Percentiles rank a stretch among this genome's conserved stretches.
Evolutionary conservation across 2,113 vertebrate genomes (phyloP).

Genomic region (Patagioenas fasciata): DNA sequence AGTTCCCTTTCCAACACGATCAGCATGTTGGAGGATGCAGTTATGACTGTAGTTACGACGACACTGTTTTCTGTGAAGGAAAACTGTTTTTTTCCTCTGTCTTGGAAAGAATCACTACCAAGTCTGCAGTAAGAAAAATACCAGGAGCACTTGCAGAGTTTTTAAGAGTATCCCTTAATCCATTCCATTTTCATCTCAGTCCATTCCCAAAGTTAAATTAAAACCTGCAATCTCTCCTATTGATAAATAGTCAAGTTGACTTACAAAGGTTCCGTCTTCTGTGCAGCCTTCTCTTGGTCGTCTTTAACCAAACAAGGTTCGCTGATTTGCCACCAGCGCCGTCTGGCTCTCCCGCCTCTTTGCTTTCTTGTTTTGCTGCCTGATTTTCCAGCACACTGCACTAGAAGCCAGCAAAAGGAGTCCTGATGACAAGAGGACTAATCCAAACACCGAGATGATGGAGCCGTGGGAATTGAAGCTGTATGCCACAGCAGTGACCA

Average conservation of each 20-base stretch:
- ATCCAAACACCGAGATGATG: constrained; percentile 91
- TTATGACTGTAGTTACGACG: not conserved
- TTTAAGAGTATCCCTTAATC: not conserved
- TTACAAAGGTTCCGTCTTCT: constrained; percentile 6
- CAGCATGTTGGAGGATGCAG: constrained; percentile 1
- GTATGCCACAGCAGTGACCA: constrained; percentile 92
- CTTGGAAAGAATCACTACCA: constrained; percentile 37
- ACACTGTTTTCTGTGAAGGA: not conserved
- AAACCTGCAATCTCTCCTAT: not conserved
- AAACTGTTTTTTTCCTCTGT: not conserved
- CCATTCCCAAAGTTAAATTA: constrained; percentile 17
- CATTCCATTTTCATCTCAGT: not conserved
- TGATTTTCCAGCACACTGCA: constrained; percentile 86
- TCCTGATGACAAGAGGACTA: constrained; percentile 86
- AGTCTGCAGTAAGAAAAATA: constrained; percentile 47
- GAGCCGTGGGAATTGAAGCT: constrained; percentile 97
- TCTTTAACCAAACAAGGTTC: constrained; percentile 83
- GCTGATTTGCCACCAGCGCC: constrained; percentile 82
- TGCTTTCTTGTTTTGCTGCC: constrained; percentile 86
- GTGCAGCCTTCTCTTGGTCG: not conserved
- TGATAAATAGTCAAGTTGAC: constrained; percentile 43
- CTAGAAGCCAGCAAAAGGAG: constrained; percentile 88
- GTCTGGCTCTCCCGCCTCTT: constrained; percentile 94
- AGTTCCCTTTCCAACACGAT: constrained; percentile 53
- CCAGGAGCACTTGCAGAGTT: not conserved